phyloP scores from a whole-genome alignment of 2,888 invertebrate species.

The Linnaemya vulpina region DNA sequence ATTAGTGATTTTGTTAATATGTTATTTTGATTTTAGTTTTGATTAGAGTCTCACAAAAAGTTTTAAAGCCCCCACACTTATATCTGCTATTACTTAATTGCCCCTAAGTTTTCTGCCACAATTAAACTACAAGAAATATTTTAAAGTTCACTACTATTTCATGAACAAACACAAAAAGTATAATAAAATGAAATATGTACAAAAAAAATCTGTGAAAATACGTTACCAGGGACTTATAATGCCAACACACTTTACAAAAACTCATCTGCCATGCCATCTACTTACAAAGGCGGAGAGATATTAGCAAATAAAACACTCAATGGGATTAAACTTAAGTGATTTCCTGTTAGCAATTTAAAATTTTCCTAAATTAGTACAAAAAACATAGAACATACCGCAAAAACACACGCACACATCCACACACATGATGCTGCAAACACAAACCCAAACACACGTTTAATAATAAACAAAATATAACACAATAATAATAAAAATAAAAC shows the following conservation, averaged over 20 bases:
- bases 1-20: too few relatives aligned
- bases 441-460: neutral
- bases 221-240: conserved; percentile 36
- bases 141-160: neutral
- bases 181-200: too few relatives aligned
- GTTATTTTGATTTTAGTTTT: too few relatives aligned
- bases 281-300: conserved; percentile 23
- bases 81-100: conserved; percentile 3
- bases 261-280: conserved; percentile 6
- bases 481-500: conserved; percentile 11
- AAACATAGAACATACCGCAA: conserved; percentile 65
- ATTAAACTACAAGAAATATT: conserved; percentile 37
- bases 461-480: conserved; percentile 34
- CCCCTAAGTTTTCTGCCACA: conserved; percentile 43
- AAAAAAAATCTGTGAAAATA: conserved; percentile 2
- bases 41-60: too few relatives aligned
- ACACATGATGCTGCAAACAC: conserved; percentile 15
- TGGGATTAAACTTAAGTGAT: conserved; percentile 72
- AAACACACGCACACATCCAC: conserved; percentile 1
- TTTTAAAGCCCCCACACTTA: too few relatives aligned
- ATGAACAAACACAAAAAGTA: neutral
- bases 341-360: conserved; percentile 72
- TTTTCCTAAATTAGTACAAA: conserved; percentile 71
- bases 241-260: conserved; percentile 1
- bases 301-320: conserved; percentile 67